Percentiles rank a stretch among this genome's conserved stretches.
Evolutionary conservation across 2,888 invertebrate genomes (phyloP).

Genomic region (Acleris cristana): DNA sequence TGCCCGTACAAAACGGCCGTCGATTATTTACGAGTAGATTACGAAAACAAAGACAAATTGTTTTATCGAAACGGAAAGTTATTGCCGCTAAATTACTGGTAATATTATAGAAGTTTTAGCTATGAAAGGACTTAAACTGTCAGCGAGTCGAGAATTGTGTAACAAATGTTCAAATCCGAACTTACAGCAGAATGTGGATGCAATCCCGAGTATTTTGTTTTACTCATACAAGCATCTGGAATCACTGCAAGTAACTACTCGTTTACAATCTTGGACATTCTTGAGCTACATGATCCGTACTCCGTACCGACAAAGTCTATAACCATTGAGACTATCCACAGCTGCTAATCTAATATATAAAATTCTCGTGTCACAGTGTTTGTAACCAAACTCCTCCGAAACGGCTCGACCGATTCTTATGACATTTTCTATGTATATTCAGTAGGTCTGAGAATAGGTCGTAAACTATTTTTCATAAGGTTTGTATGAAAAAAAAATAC

Average conservation of each 20-base stretch:
- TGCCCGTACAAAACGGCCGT: slow-evolving; percentile 31
- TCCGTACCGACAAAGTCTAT: slow-evolving; percentile 13
- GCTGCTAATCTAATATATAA: no score
- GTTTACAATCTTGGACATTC: slow-evolving; percentile 54
- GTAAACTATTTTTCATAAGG: no score
- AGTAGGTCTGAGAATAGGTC: no score
- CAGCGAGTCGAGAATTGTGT: slow-evolving; percentile 9
- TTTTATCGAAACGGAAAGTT: slow-evolving; percentile 21
- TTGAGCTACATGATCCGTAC: slow-evolving; percentile 41
- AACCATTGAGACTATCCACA: slow-evolving; percentile 17
- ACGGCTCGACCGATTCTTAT: no score
- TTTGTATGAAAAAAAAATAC: no score
- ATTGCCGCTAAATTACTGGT: slow-evolving; percentile 5
- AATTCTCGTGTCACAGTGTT: no score
- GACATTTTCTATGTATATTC: no score
- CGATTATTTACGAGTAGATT: slow-evolving; percentile 24
- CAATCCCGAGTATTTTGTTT: slow-evolving; percentile 51
- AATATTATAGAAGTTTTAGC: slow-evolving; percentile 12
- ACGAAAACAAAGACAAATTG: slow-evolving; percentile 34
- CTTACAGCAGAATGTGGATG: slow-evolving; percentile 47
- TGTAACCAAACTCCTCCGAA: no score
- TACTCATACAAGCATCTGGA: slow-evolving; percentile 51
- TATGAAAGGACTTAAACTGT: slow-evolving; percentile 14
- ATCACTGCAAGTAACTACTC: slow-evolving; percentile 58
- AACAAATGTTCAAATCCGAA: slow-evolving; percentile 13